These are phyloP conservation scores for Drosophila colorata DNA, from an alignment of 2,888 invertebrate species.

Conservation along the genomic window DNA sequence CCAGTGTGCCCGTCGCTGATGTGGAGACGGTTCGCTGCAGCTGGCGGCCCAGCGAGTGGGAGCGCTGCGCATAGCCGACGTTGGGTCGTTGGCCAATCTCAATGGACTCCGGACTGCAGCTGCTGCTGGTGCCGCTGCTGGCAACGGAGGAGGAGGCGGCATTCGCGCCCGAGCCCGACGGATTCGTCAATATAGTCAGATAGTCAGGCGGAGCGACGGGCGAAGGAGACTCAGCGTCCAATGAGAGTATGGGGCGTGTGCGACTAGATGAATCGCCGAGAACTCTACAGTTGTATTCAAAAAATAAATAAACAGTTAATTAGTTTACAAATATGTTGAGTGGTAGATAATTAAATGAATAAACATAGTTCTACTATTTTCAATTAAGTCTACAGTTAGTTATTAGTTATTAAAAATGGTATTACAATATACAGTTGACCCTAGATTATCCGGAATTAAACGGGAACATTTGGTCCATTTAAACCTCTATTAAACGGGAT, in stretches of 20 bases:
- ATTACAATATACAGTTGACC: no score
- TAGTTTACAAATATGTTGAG: not conserved
- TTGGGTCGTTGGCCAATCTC: constrained; percentile 70
- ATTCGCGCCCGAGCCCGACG: constrained; percentile 44
- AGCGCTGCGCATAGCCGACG: constrained; percentile 67
- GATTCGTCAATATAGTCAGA: constrained; percentile 71
- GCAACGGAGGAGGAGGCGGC: constrained; percentile 10
- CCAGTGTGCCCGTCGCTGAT: no score
- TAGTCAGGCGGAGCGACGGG: constrained; percentile 81
- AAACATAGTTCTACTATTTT: no score
- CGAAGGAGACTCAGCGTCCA: constrained; percentile 65
- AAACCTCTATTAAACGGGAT: no score
- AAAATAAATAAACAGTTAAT: not conserved
- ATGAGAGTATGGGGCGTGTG: constrained; percentile 63
- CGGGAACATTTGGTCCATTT: no score
- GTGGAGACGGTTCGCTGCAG: constrained; percentile 42
- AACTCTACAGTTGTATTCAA: constrained; percentile 47
- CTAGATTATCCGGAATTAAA: no score
- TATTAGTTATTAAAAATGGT: no score
- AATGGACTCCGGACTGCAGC: constrained; percentile 69
- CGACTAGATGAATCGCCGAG: constrained; percentile 70
- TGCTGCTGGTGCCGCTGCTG: constrained; percentile 56
- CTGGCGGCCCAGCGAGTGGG: constrained; percentile 78
- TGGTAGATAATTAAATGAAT: not conserved
- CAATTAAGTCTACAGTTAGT: no score